phyloP scores from a whole-genome alignment of 2,888 invertebrate genomes.

The Pristionchus exspectatus region DNA sequence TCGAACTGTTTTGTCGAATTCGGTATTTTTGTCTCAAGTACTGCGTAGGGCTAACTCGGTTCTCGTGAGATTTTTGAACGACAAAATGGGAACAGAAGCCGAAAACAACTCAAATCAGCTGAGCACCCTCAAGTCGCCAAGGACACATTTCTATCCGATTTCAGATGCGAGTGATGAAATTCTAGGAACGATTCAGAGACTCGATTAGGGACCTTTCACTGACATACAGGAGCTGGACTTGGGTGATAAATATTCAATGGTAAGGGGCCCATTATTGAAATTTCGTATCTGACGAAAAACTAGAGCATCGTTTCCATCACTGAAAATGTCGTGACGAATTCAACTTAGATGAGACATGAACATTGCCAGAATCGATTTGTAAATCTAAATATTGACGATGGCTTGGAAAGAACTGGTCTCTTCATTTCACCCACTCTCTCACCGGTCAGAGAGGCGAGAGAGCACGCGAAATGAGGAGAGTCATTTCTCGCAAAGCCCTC shows the following conservation, averaged over 20 bases:
- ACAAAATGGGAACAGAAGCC: neutral
- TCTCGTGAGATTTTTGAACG: conserved; percentile 14
- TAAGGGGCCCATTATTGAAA: too few species aligned
- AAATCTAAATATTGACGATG: too few species aligned
- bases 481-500: too few species aligned
- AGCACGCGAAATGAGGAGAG: too few species aligned
- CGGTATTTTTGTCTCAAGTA: too few species aligned
- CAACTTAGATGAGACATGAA: neutral
- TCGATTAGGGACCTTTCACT: neutral
- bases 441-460: too few species aligned
- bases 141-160: neutral
- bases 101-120: conserved; percentile 3
- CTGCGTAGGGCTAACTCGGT: neutral
- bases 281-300: too few species aligned
- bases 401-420: too few species aligned
- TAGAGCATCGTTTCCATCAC: neutral
- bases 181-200: neutral
- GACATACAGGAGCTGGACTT: too few species aligned
- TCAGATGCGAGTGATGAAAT: neutral
- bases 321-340: neutral
- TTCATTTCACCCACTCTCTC: too few species aligned
- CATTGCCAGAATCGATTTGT: neutral
- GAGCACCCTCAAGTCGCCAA: neutral
- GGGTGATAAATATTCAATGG: too few species aligned
- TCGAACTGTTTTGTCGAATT: too few species aligned